A percentile compares a stretch with the other conserved stretches of the same genome.
Evolutionary conservation across 92 coral and sea anemone species (phyloP).

Genomic region (Phenganax stokvisi): DNA sequence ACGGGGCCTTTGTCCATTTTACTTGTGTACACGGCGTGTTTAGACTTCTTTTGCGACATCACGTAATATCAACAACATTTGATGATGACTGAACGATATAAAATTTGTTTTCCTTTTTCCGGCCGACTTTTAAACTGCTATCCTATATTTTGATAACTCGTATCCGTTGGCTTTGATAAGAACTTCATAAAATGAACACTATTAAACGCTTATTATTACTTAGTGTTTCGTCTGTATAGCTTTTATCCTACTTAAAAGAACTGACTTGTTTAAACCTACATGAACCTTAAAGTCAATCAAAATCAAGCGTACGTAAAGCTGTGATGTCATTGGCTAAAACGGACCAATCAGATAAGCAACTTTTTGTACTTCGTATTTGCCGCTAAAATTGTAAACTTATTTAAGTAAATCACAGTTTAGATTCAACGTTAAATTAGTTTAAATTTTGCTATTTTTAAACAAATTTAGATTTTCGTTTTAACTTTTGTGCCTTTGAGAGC

Average conservation of each 20-base stretch:
- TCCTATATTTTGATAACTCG: too few species aligned
- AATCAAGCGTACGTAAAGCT: not conserved
- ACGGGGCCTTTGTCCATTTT: constrained; percentile 13
- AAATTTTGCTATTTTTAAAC: too few species aligned
- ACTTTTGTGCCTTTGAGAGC: too few species aligned
- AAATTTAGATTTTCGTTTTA: too few species aligned
- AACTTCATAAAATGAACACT: too few species aligned
- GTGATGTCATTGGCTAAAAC: not conserved
- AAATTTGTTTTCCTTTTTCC: too few species aligned
- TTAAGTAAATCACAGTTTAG: not conserved
- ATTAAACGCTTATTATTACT: too few species aligned
- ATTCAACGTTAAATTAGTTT: not conserved
- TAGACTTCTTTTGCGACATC: not conserved
- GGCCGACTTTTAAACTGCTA: too few species aligned
- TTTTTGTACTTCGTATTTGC: not conserved
- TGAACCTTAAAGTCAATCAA: not conserved
- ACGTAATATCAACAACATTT: not conserved
- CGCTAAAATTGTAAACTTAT: constrained; percentile 6
- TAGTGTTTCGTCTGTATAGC: too few species aligned
- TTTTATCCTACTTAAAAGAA: not conserved
- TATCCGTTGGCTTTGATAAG: too few species aligned
- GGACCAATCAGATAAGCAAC: not conserved
- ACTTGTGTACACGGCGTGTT: not conserved
- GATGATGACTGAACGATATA: not conserved
- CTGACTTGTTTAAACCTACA: not conserved